phyloP scores from a whole-genome alignment of 2,888 invertebrate species.

The Labia minor region DNA sequence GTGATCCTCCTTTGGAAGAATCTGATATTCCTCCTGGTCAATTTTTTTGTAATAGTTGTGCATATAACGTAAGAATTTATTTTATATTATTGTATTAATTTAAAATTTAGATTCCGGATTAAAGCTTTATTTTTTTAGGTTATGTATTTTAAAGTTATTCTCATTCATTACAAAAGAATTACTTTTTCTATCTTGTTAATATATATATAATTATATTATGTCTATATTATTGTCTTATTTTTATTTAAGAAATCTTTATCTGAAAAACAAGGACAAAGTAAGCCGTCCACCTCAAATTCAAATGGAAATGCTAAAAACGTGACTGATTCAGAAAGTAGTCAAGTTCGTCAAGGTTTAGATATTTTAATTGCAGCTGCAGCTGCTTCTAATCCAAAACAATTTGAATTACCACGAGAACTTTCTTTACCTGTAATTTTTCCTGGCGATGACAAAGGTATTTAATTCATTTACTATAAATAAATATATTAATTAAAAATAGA shows the following conservation, averaged over 20 bases:
- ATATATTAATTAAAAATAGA: constrained; percentile 18
- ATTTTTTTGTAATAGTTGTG: constrained; percentile 83
- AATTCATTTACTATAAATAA: no score
- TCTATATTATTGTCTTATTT: no score
- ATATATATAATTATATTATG: no score
- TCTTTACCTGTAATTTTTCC: constrained; percentile 65
- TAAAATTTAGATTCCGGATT: no score
- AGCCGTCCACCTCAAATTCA: not conserved
- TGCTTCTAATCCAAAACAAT: constrained; percentile 79
- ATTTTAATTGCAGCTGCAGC: constrained; percentile 71
- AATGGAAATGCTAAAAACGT: not conserved
- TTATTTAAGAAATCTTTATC: no score
- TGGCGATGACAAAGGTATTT: constrained; percentile 64
- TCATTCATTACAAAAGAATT: no score
- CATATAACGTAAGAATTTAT: not conserved
- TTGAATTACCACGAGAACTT: constrained; percentile 74
- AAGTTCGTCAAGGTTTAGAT: constrained; percentile 46
- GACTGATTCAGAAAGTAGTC: constrained; percentile 22
- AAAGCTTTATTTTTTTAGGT: no score
- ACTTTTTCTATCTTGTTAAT: no score
- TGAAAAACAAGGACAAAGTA: no score
- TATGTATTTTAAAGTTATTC: no score
- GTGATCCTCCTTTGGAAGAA: constrained; percentile 85
- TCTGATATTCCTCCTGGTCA: constrained; percentile 81
- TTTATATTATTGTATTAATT: no score